Evolutionary conservation across 2,888 invertebrate genomes (phyloP), one percentile per base, ranked within the genome.

Genomic region (Chloromyia formosa): DNA sequence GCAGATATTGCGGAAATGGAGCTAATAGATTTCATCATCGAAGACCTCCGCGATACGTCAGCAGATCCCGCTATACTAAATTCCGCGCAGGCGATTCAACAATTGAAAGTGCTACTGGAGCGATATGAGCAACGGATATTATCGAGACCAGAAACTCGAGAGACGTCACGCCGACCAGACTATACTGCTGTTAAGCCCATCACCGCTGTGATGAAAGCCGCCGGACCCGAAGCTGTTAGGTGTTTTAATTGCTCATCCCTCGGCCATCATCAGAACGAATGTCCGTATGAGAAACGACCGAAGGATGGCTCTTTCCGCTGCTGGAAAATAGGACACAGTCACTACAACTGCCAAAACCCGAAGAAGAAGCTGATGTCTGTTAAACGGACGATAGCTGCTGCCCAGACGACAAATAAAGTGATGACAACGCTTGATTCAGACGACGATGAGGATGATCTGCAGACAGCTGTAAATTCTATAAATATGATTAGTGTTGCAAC

Each of bases 21-120:
- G n/a, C n/a, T n/a, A n/a, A n/a, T n/a, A n/a, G 60, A 77, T 4
- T 54, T 49, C 14, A 74, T 77, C 4, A 73, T 75, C 10, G 73
- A 75, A 2, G 76, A 71, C 5, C 18, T 77, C 4, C 54, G 75
- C 18, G 73, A 76, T 56, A 54, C 56, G 16, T 69, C 61, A 12
- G 71, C 73, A 77, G 76, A 79, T 74, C 54, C 49, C n/a, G 45
- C 49, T 14, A 61, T 64, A n/a, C 53, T 77, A 3, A 49, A 56
- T 45, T 45, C 62, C 1, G 71, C 74, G 12, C 75, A 27, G 1
- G 69, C 64, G 45, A 42, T 77, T 14, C 40, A 27, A 7, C 45
- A 73, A 22, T 22, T 76, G 45, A 74, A 64, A 58, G 14, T 18
- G 4, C 49, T 60, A 2, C n/a, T 75, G 53, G 54, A 68, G 16